phyloP scores from a whole-genome alignment of 2,888 invertebrate genomes.

The Tortrix viridana region DNA sequence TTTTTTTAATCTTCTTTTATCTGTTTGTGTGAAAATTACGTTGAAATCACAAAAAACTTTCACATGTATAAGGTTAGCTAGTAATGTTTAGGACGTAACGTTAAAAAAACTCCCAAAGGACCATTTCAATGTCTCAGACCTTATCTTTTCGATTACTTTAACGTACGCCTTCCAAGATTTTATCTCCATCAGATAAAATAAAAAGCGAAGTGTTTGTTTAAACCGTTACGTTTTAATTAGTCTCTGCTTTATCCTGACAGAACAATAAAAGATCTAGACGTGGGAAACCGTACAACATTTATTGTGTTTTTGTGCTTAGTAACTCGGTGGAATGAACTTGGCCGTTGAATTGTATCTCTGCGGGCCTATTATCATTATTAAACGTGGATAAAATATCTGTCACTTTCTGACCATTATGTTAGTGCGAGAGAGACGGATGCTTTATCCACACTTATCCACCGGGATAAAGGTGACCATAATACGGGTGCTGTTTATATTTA shows the following conservation, averaged over 20 bases:
- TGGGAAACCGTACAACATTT: conserved; percentile 18
- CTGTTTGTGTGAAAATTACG: too few relatives aligned
- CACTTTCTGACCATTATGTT: too few relatives aligned
- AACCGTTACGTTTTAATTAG: conserved; percentile 31
- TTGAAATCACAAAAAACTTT: too few relatives aligned
- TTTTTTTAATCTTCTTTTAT: too few relatives aligned
- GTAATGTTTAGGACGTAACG: too few relatives aligned
- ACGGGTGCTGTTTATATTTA: too few relatives aligned
- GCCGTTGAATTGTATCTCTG: background rate
- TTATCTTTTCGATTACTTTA: conserved; percentile 21
- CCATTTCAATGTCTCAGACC: conserved; percentile 13
- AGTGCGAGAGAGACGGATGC: too few relatives aligned
- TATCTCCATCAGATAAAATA: conserved; percentile 19
- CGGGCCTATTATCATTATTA: too few relatives aligned
- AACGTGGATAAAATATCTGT: too few relatives aligned
- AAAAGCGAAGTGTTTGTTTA: conserved; percentile 32
- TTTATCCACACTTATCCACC: too few relatives aligned
- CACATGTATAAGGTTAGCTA: too few relatives aligned
- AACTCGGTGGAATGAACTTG: conserved; percentile 1
- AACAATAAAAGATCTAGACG: conserved; percentile 30
- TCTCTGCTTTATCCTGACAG: conserved; percentile 26
- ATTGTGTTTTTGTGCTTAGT: conserved; percentile 23
- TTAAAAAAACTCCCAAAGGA: background rate
- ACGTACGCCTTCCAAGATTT: conserved; percentile 18
- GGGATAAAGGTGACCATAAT: too few relatives aligned